Evolutionary conservation across 2,113 vertebrate species (phyloP), one percentile per base, ranked within the genome.

Genomic region (Erinaceus europaeus): DNA sequence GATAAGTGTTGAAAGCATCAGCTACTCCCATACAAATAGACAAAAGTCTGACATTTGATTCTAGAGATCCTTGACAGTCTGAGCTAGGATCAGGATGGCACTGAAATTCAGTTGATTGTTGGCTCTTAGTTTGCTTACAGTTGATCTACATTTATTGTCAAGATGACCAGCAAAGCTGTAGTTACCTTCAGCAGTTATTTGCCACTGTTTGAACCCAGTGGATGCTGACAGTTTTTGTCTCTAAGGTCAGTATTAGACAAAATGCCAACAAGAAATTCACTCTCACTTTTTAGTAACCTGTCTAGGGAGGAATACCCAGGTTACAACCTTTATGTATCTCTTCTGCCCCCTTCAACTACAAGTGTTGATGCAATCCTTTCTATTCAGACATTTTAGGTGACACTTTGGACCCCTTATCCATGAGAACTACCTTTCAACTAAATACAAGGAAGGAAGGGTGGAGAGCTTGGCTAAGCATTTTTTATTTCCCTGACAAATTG

Each of bases 191-290:
- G 67, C 75, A 80, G 0, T 44, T 72, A 29, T 6, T 93, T 92
- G 9, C 25, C 57, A 68, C 20, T 27, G 38, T 55, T 65, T 53
- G 84, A 72, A 20, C 17, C 90, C 27, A 86, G 69, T 90, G 91
- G 95, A 79, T 92, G 86, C 87, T 76, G 82, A 89, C 94, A 89
- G 20, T 71, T 89, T 72, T 90, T 84, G n/a, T 76, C 86, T 62
- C 91, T 13, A 48, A 93, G 82, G 52, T 32, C 75, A 91, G 80
- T 64, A 59, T 84, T 76, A 32, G 0, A 9, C 53, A n/a, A 52
- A 82, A 92, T 74, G 91, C 88, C 71, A 61, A 11, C 4, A 53
- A 90, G 93, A 92, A 92, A 42, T 93, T 92, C 76, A 83, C 85
- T 84, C 1, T 40, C 62, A n/a, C 46, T n/a, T 46, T 93, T 4